These are phyloP conservation scores for Mareca strepera DNA, from an alignment of 2,797 vertebrate species.

Conservation along the genomic window DNA sequence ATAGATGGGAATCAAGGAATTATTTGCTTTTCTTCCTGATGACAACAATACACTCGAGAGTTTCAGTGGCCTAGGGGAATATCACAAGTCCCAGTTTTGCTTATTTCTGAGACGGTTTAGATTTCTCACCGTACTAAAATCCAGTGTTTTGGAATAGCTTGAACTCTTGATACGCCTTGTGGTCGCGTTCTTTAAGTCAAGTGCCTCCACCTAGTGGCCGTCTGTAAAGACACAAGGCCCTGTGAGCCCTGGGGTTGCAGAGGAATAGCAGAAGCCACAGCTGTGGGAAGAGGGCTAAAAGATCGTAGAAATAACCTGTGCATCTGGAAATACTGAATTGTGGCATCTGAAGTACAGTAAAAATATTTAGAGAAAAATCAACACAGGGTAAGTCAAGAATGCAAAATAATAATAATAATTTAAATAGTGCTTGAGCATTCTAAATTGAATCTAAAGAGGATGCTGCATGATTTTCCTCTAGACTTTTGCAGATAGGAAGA, in stretches of 20 bases:
- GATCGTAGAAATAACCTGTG: background rate
- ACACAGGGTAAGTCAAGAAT: background rate
- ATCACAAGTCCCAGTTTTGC: background rate
- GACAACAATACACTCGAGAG: background rate
- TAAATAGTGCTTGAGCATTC: background rate
- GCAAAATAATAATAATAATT: no score
- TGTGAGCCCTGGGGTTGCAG: background rate
- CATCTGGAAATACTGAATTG: background rate
- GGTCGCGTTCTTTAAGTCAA: background rate
- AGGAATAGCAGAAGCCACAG: background rate
- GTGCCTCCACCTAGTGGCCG: background rate
- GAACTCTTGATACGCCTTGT: background rate
- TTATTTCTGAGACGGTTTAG: background rate
- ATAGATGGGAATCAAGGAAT: background rate
- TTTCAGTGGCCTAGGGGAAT: background rate
- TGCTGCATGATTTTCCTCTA: background rate
- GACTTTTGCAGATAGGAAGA: background rate
- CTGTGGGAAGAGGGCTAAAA: background rate
- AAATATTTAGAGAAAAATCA: background rate
- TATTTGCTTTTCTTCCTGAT: background rate
- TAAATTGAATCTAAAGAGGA: background rate
- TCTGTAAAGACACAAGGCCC: background rate
- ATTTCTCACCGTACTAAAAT: background rate
- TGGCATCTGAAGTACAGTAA: background rate
- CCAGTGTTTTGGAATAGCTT: background rate